Percentiles rank a stretch among this genome's conserved stretches.
These are phyloP conservation scores for Australoheros facetus DNA, from an alignment of 2,797 vertebrate genomes.

Conservation along the genomic window DNA sequence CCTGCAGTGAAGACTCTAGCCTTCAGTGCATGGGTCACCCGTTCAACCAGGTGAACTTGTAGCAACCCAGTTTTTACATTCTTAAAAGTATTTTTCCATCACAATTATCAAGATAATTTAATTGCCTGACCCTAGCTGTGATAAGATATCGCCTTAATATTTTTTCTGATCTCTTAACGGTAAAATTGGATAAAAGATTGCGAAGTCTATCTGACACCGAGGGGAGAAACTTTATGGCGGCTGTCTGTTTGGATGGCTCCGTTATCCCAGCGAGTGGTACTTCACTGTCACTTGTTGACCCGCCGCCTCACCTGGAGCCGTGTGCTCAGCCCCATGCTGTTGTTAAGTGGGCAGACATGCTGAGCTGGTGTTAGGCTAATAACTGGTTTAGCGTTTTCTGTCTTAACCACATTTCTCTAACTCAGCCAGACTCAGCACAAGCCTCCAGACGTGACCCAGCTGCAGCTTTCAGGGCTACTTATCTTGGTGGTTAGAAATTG, in stretches of 20 bases:
- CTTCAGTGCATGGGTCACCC: background rate
- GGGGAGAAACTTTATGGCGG: background rate
- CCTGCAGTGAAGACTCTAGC: background rate
- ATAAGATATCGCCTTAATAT: background rate
- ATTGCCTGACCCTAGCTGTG: background rate
- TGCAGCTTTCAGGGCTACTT: conserved; percentile 58
- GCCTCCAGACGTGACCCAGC: conserved; percentile 77
- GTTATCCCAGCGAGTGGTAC: conserved; percentile 9
- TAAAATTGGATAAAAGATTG: background rate
- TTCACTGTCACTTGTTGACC: conserved; percentile 20
- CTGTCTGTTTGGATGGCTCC: conserved; percentile 14
- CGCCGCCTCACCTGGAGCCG: conserved; percentile 45
- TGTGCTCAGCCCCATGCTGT: conserved; percentile 33
- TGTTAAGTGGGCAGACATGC: conserved; percentile 66
- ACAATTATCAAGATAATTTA: background rate
- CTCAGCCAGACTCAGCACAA: conserved; percentile 71
- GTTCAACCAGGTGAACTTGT: background rate
- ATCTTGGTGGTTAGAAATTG: conserved; percentile 41
- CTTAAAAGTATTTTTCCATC: background rate
- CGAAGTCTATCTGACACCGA: background rate
- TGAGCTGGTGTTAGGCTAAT: conserved; percentile 78
- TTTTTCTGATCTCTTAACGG: background rate
- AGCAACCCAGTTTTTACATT: background rate
- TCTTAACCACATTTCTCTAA: conserved; percentile 66
- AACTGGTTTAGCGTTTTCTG: conserved; percentile 69